A percentile compares a stretch with the other conserved stretches of the same genome.
Conservation (phyloP, 1,140 invertebrate species). For the Tetranychus cinnabarinus region DNA sequence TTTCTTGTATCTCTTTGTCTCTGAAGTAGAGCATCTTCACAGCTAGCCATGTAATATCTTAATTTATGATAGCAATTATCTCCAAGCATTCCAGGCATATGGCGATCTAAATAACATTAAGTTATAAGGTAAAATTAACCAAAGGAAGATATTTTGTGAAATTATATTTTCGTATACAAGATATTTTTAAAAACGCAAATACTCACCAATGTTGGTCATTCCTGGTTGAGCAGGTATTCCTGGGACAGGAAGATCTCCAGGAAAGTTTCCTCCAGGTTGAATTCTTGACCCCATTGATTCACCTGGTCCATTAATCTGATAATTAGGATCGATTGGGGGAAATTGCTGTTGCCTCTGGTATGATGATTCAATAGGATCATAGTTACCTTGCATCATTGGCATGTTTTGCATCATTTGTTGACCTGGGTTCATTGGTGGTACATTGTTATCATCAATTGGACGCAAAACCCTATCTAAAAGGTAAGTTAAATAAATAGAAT, state of each 20-base stretch:
- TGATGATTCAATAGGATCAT: background rate
- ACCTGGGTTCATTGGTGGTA: too few relatives aligned
- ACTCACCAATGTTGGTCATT: background rate
- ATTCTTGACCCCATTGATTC: background rate
- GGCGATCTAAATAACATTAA: background rate
- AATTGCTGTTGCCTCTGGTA: background rate
- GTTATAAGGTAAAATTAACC: background rate
- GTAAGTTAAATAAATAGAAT: too few relatives aligned
- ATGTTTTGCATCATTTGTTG: too few relatives aligned
- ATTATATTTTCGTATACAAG: background rate
- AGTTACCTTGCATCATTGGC: background rate
- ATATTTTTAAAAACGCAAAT: background rate
- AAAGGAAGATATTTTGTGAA: background rate
- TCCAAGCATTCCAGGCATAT: background rate
- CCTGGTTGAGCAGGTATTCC: background rate
- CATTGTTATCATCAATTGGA: too few relatives aligned
- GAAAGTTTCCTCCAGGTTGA: background rate
- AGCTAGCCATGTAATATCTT: background rate
- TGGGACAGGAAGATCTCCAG: background rate
- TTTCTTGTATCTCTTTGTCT: constrained; percentile 5
- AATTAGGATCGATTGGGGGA: too few relatives aligned
- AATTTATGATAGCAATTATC: constrained; percentile 1
- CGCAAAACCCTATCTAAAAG: too few relatives aligned
- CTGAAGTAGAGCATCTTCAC: constrained; percentile 5
- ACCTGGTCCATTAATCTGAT: background rate